phyloP scores from a whole-genome alignment of 2,797 vertebrate species.

The Channallabes apus region DNA sequence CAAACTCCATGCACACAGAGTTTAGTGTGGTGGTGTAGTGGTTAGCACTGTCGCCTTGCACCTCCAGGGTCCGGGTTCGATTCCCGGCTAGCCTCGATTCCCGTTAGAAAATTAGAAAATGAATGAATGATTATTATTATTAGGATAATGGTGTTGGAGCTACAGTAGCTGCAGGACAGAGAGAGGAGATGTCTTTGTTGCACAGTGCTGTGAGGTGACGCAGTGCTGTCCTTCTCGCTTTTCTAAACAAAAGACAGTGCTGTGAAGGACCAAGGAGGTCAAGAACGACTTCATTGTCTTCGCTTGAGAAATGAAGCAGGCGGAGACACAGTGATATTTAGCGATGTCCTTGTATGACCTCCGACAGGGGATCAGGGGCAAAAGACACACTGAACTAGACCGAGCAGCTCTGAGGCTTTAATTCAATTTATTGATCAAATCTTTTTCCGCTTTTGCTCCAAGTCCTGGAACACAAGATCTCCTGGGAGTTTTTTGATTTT shows the following conservation, averaged over 20 bases:
- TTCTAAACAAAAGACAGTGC: slow-evolving; percentile 42
- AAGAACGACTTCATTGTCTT: slow-evolving; percentile 51
- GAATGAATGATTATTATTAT: background rate
- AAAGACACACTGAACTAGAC: background rate
- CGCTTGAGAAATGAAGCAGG: slow-evolving; percentile 14
- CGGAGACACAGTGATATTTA: slow-evolving; percentile 22
- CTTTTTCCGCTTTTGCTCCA: background rate
- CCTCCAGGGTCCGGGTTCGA: too few relatives aligned
- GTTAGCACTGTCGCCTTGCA: too few relatives aligned
- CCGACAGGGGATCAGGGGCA: background rate
- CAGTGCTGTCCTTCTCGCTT: background rate
- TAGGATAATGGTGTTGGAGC: background rate
- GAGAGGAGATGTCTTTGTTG: background rate
- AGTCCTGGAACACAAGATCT: slow-evolving; percentile 21
- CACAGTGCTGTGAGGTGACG: background rate
- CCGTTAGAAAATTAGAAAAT: too few relatives aligned
- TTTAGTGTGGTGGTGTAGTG: too few relatives aligned
- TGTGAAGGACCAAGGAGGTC: slow-evolving; percentile 38
- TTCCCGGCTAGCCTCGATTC: too few relatives aligned
- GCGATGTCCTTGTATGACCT: slow-evolving; percentile 1
- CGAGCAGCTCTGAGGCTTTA: background rate
- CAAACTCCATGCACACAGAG: too few relatives aligned
- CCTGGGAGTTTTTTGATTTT: background rate
- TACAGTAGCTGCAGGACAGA: background rate
- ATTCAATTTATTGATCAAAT: slow-evolving; percentile 32